Base-by-base conservation (phyloP, 2,888 invertebrate genomes). In the Xestia rhomboidea region DNA sequence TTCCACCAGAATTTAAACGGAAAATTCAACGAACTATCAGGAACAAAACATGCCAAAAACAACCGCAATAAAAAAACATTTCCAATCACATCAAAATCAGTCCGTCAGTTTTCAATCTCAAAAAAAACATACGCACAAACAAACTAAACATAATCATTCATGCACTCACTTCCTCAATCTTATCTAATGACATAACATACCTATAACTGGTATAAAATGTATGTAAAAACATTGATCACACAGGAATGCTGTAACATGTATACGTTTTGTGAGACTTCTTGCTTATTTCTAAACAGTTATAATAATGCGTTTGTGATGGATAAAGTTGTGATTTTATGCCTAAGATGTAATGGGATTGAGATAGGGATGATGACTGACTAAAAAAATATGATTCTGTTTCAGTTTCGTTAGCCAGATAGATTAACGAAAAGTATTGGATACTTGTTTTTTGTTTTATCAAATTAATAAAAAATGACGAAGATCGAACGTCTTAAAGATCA, bases 141-240 rank as follows among this genome's bases (percentile, higher is more conserved):
- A 8, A 18, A 38, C 49, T 27, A 67, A 66, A 62, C 30, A n/a
- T n/a, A 1, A 0, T 34, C 38, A 18, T 54, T 41, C 54, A 6
- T 13, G 11, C 8, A 2, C 24, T 30, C 2, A 27, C 68, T 81
- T 81, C 81, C 81, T 81, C 54, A 75, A 54, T 68, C 46, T 34
- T 49, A 57, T 38, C 34, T 73, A 81, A 80, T 38, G 75, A 21
- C 62, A 49, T 27, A 34, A 57, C 64, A 54, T 51, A 57, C 11
- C 44, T 63, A 49, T 54, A 13, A 54, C 0, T 34, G 3, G 34
- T 6, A 41, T 60, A 15, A 5, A 57, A 30, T 73, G 49, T 54
- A 64, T 68, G 60, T 78, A 82, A 78, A 74, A 82, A 75, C 74
- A 72, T 66, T 74, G 69, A 82, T 82, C 71, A 57, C 5, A 7